Percentiles rank a stretch among this genome's conserved stretches.
Evolutionary conservation across 2,797 vertebrate genomes (phyloP).

Genomic region (Oryzias dopingdopingensis): DNA sequence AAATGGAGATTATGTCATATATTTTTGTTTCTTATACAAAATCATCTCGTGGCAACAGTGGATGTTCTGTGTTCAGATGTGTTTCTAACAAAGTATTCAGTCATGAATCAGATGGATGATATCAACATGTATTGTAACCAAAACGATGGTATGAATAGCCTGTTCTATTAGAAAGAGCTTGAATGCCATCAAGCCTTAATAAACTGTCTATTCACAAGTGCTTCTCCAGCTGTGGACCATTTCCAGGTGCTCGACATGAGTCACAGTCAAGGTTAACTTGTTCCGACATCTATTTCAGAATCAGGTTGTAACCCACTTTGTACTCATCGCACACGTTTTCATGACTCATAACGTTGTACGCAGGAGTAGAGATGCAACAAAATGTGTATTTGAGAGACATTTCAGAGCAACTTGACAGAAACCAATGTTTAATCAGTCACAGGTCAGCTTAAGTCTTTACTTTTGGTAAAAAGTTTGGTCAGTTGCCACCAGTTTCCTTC

Average conservation of each 20-base stretch:
- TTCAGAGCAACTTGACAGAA: constrained; percentile 5
- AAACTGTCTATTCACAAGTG: constrained; percentile 23
- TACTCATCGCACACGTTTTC: constrained; percentile 13
- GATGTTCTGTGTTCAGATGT: neutral
- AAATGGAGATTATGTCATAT: neutral
- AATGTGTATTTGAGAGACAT: constrained; percentile 5
- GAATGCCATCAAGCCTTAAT: neutral
- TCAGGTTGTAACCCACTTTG: constrained; percentile 10
- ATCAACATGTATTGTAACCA: constrained; percentile 8
- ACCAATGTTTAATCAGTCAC: constrained; percentile 1
- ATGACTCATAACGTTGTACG: constrained; percentile 28
- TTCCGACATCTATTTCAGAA: constrained; percentile 19
- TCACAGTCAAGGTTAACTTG: constrained; percentile 22
- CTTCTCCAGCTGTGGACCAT: constrained; percentile 45
- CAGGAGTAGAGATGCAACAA: neutral
- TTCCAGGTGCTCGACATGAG: constrained; percentile 38
- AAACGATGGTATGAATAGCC: constrained; percentile 2
- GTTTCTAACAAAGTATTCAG: neutral
- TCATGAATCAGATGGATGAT: constrained; percentile 6
- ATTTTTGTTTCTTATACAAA: constrained; percentile 8
- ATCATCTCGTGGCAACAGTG: constrained; percentile 1
- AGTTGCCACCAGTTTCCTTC: neutral
- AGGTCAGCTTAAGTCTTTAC: neutral
- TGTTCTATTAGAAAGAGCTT: constrained; percentile 19
- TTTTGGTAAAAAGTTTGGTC: neutral